A percentile compares a stretch with the other conserved stretches of the same genome.
phyloP scores from a whole-genome alignment of 2,888 invertebrate genomes.

The Mesorhabditis belari region DNA sequence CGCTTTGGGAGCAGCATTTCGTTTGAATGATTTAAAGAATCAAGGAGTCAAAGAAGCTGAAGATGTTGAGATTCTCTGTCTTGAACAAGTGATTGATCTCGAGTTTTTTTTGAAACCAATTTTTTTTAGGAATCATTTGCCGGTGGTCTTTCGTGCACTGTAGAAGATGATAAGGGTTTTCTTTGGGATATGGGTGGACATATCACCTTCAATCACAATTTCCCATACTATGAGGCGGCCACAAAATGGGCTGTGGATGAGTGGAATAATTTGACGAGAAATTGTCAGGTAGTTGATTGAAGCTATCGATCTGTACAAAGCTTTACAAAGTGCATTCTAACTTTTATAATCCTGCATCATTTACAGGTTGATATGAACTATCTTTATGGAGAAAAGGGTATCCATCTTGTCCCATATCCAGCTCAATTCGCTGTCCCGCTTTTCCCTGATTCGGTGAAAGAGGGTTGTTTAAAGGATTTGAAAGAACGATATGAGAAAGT shows the following conservation, averaged over 20 bases:
- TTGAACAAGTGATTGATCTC: not conserved
- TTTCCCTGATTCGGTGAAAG: slow-evolving; percentile 45
- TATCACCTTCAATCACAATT: slow-evolving; percentile 52
- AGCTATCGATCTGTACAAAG: too few species aligned
- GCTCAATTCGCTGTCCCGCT: slow-evolving; percentile 52
- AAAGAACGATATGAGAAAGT: slow-evolving; percentile 50
- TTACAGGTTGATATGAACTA: slow-evolving; percentile 50
- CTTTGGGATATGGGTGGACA: slow-evolving; percentile 54
- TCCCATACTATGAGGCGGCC: slow-evolving; percentile 51
- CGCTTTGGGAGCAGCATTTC: slow-evolving; percentile 49
- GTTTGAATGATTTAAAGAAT: slow-evolving; percentile 43
- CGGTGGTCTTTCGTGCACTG: slow-evolving; percentile 49
- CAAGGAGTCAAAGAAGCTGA: slow-evolving; percentile 29
- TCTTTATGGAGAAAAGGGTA: slow-evolving; percentile 40
- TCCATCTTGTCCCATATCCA: slow-evolving; percentile 50
- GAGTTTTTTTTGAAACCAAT: not conserved
- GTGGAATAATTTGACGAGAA: slow-evolving; percentile 48
- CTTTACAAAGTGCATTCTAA: too few species aligned
- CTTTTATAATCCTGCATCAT: too few species aligned
- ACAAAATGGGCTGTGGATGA: slow-evolving; percentile 50
- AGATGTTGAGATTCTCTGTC: slow-evolving; percentile 39
- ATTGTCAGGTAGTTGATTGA: slow-evolving; percentile 49
- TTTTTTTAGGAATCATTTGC: slow-evolving; percentile 28
- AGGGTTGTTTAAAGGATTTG: slow-evolving; percentile 39
- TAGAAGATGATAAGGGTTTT: slow-evolving; percentile 49